Base-by-base conservation (phyloP, 2,797 vertebrate genomes). In the Bovichtus diacanthus region DNA sequence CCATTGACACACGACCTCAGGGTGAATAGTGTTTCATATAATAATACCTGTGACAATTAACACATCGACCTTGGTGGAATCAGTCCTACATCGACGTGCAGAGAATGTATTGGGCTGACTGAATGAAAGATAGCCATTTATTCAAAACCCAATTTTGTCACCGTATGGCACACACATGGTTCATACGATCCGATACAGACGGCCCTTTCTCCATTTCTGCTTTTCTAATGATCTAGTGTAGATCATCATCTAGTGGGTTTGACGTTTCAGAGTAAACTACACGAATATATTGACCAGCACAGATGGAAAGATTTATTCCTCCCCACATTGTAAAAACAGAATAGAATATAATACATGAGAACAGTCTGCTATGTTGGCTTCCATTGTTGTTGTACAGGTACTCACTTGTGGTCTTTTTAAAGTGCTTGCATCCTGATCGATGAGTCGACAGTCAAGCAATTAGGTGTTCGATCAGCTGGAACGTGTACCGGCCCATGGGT, bases 1-100 rank as follows among this genome's bases (percentile, higher is more conserved):
- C 39, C 60, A 56, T 79, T 75, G 51, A 71, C 63, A 76, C 76
- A 13, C 34, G 78, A 74, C 74, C 80, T 5, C 43, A 62, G 74
- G 55, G 70, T 49, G 47, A 78, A 68, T 31, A 27, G 13, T 18
- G 16, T 64, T 76, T 68, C 60, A 51, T 56, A 46, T 29, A 43
- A 31, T 49, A 49, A 53, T 43, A 78, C 31, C 34, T 44, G 6
- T 41, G 54, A 54, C 23, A 59, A 61, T 46, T 44, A 49, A 75
- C 73, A 50, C 49, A 49, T n/a, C 54, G 65, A 44, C 50, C 51
- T 13, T 69, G 31, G 77, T 78, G 38, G 47, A 71, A 73, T 73
- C 61, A 54, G 69, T 53, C 34, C 55, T 53, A 19, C 4, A 18
- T 58, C 5, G 15, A 61, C 16, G 39, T 41, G 19, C 44, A 31